Conservation (phyloP, 2,797 vertebrate species). For the Protosalanx chinensis region DNA sequence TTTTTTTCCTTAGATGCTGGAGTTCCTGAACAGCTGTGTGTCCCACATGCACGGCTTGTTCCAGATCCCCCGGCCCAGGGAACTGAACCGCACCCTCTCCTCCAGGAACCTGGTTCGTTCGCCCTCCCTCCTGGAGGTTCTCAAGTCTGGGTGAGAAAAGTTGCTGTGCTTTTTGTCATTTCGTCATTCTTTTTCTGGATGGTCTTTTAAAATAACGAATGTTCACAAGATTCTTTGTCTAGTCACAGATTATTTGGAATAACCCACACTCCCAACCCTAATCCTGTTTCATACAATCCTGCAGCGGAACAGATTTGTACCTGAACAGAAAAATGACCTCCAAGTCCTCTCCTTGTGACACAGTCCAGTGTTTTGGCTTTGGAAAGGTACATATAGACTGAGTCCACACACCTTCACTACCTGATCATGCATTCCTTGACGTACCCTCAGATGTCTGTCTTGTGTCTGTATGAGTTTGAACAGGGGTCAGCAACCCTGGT, state of each 20-base stretch:
- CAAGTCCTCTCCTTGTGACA: constrained; percentile 47
- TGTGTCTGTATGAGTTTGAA: constrained; percentile 15
- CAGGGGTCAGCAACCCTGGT: too few species aligned
- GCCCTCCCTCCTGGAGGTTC: constrained; percentile 62
- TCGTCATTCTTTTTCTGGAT: neutral
- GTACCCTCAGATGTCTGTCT: neutral
- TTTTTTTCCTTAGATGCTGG: constrained; percentile 70
- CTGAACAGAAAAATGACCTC: constrained; percentile 35
- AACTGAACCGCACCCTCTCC: constrained; percentile 49
- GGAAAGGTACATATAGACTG: constrained; percentile 76
- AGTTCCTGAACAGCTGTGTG: constrained; percentile 76
- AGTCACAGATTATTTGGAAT: neutral
- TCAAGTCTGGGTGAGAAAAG: constrained; percentile 68
- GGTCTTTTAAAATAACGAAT: too few species aligned
- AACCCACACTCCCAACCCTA: neutral
- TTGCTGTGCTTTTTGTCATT: too few species aligned
- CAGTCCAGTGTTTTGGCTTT: constrained; percentile 79
- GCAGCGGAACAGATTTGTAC: constrained; percentile 24
- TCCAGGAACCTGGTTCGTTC: constrained; percentile 64
- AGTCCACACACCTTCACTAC: neutral
- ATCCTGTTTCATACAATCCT: neutral
- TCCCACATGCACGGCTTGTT: constrained; percentile 74
- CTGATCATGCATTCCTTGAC: neutral
- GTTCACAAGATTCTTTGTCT: too few species aligned
- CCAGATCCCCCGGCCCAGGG: constrained; percentile 54